Conservation (phyloP, 2,797 vertebrate species). For the Somateria mollissima region DNA sequence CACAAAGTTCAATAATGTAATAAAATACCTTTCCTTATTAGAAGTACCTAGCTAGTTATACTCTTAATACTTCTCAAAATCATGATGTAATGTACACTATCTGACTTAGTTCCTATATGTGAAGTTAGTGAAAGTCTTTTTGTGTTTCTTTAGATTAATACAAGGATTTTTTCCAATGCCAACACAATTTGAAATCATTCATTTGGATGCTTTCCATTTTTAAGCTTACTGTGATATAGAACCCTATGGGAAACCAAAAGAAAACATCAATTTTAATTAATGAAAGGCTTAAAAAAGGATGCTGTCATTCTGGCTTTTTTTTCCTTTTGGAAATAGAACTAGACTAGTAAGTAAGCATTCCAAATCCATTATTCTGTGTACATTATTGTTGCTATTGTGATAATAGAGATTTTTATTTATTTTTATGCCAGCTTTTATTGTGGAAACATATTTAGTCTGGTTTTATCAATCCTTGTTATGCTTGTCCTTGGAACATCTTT, state of each 20-base stretch:
- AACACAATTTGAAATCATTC: constrained; percentile 70
- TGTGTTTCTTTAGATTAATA: constrained; percentile 81
- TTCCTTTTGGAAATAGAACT: constrained; percentile 79
- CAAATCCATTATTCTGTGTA: constrained; percentile 83
- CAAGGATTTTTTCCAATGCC: constrained; percentile 74
- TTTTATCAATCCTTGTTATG: constrained; percentile 86
- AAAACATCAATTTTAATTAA: constrained; percentile 70
- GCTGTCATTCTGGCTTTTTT: constrained; percentile 73
- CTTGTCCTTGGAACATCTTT: constrained; percentile 88
- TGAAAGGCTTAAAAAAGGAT: constrained; percentile 76
- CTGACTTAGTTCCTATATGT: constrained; percentile 80
- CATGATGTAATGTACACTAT: constrained; percentile 77
- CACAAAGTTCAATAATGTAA: constrained; percentile 77
- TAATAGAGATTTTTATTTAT: constrained; percentile 90
- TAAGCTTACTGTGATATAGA: constrained; percentile 73
- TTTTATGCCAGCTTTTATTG: constrained; percentile 87
- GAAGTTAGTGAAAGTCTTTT: constrained; percentile 81
- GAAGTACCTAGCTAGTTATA: constrained; percentile 80
- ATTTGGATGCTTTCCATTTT: constrained; percentile 72
- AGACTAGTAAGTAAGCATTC: constrained; percentile 79
- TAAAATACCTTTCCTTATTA: constrained; percentile 80
- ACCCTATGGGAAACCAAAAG: constrained; percentile 78
- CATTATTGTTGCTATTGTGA: constrained; percentile 86
- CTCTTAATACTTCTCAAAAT: constrained; percentile 79
- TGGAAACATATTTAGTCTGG: constrained; percentile 84